Base-by-base conservation (phyloP, 2,888 invertebrate species). In the Hypena proboscidalis region DNA sequence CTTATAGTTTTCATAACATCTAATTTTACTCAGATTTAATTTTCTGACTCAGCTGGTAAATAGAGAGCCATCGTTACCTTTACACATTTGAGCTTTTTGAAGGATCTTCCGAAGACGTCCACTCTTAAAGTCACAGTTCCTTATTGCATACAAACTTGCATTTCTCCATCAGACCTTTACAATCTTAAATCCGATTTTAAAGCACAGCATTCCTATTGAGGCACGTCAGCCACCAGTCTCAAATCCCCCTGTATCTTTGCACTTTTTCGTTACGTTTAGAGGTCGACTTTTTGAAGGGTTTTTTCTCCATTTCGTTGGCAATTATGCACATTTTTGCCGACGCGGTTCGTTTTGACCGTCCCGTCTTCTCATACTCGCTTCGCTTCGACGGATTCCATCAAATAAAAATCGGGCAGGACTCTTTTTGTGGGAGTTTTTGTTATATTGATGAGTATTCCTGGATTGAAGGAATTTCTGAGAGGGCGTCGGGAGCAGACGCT, bases 261-360 rank as follows among this genome's bases (percentile, higher is more conserved):
- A 88, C 89, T 90, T 90, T 90, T 90, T 90, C 87, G 80, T 76
- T 84, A 80, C 85, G 81, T 88, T 83, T 85, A 80, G 83, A 87
- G 86, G 84, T 87, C 83, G 85, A 70, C 70, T 88, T 90, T 90
- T 90, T 87, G 83, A 85, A 73, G 70, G 70, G 77, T 85, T 90
- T 90, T 90, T 90, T 90, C 83, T 75, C 63, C 66, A 77, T 70
- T 67, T 79, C 77, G 70, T 67, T 67, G 71, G 84, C 90, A 89
- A 90, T 90, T 90, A 90, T 90, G 90, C 85, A 89, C 90, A 90
- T 90, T 90, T 90, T 89, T 90, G 86, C 83, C 81, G 74, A 74
- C 70, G 84, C 86, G 87, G 88, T 63, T 59, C 82, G 77, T 89
- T 89, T 89, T 86, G 70, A 69, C 63, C 77, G 70, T 67, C 67